phyloP scores from a whole-genome alignment of 2,113 vertebrate species.

The Plotosus lineatus region DNA sequence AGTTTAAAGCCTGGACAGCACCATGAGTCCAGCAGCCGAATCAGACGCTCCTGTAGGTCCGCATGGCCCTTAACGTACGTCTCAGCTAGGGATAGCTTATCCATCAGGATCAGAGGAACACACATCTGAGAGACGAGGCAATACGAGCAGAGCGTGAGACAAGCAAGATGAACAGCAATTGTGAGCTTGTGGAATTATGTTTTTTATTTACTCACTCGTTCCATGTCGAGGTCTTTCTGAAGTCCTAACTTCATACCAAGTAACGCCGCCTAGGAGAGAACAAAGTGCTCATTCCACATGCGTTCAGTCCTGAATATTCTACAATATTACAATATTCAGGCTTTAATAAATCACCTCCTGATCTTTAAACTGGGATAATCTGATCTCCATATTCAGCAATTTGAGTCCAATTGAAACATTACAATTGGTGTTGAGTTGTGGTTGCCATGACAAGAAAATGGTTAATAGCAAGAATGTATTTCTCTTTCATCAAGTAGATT shows the following conservation, averaged over 20 bases:
- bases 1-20: conserved; percentile 74
- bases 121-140: conserved; percentile 73
- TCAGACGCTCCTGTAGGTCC: conserved; percentile 72
- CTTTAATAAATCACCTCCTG: neutral
- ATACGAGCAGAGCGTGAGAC: too few relatives aligned
- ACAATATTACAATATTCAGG: neutral
- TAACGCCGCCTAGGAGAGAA: conserved; percentile 71
- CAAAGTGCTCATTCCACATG: neutral
- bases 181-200: neutral
- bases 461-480: neutral
- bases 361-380: neutral
- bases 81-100: conserved; percentile 74
- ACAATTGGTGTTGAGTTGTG: neutral
- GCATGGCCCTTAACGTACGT: conserved; percentile 69
- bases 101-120: conserved; percentile 77
- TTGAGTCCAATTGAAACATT: neutral
- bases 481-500: neutral
- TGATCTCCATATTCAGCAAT: neutral
- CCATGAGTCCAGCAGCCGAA: conserved; percentile 82
- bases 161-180: neutral
- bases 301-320: neutral
- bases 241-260: conserved; percentile 76
- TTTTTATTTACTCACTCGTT: conserved; percentile 75
- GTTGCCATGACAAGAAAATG: neutral
- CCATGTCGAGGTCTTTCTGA: conserved; percentile 77